Base-by-base conservation (phyloP, 2,113 vertebrate species). In the Loxodonta africana region DNA sequence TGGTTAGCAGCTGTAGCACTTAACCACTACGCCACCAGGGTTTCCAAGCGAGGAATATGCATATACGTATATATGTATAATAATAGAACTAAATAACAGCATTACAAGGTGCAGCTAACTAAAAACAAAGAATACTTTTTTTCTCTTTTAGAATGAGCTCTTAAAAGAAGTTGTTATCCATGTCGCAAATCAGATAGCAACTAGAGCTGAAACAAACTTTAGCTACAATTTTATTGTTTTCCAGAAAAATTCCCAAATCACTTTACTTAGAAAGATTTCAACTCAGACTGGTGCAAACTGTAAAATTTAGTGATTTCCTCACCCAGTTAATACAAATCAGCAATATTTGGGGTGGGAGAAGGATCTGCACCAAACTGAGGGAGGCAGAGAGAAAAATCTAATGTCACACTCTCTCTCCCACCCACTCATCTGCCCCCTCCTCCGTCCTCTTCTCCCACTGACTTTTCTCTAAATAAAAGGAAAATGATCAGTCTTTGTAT, bases 111-210 rank as follows among this genome's bases (percentile, higher is more conserved):
- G 0, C n/a, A 88, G 69, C 51, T 83, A 85, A 92, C 15, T 90
- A 88, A 96, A 97, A 95, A 84, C 87, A 90, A 96, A 96, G 30
- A 28, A 21, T 9, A 46, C n/a, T 2, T 65, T n/a, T 80, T 88
- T 60, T 48, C 51, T 73, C 41, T 88, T 94, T 88, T 51, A 67
- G 63, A 90, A 44, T 57, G 41, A 95, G 14, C 60, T 95, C 92
- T 92, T 90, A 96, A 84, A 93, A 85, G 26, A 92, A 6, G 74
- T 60, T 88, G 17, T 48, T 83, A 92, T 37, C 21, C 11, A 30
- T 26, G n/a, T 90, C 65, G 41, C 28, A 28, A 57, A 86, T 82
- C n/a, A 88, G 33, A 73, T 33, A 83, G 67, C 17, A 94, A 88
- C 23, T 23, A 86, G 30, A 41, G 25, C 20, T 81, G 76, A 94